phyloP scores from a whole-genome alignment of 37 sponge, comb jelly and placozoan genomes.

The Tethya wilhelma region DNA sequence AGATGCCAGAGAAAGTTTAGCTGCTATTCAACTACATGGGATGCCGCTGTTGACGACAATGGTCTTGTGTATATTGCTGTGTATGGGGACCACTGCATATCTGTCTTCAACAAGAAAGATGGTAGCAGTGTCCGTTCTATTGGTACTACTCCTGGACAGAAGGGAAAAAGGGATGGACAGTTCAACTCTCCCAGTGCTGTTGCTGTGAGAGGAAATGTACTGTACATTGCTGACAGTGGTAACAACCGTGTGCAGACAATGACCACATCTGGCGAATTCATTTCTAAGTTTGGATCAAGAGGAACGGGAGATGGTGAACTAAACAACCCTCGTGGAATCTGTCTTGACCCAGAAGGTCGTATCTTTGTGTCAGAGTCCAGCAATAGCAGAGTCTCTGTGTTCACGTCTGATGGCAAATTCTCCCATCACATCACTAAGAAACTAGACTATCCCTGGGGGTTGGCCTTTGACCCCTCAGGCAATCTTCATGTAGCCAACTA shows the following conservation, averaged over 20 bases:
- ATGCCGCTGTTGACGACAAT: neutral
- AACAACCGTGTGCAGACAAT: conserved; percentile 4
- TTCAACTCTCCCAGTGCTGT: neutral
- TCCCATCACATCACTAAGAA: neutral
- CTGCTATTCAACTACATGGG: neutral
- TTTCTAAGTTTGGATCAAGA: conserved; percentile 5
- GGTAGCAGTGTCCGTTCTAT: neutral
- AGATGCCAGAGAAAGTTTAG: neutral
- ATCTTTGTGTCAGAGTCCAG: neutral
- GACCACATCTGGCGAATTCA: neutral
- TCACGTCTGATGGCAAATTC: conserved; percentile 1
- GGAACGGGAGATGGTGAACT: neutral
- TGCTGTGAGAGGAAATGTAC: neutral
- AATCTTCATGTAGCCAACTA: neutral
- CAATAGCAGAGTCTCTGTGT: conserved; percentile 4
- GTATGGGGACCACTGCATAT: neutral
- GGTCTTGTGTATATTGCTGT: conserved; percentile 6
- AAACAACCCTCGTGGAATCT: conserved; percentile 9
- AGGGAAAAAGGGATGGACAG: conserved; percentile 13
- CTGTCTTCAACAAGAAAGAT: conserved; percentile 13
- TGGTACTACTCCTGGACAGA: neutral
- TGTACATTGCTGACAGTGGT: conserved; percentile 15
- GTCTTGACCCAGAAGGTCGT: neutral
- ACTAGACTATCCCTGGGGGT: neutral
- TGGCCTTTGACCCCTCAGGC: conserved; percentile 5